phyloP scores from a whole-genome alignment of 2,888 invertebrate species.

The Herminia tarsipennalis region DNA sequence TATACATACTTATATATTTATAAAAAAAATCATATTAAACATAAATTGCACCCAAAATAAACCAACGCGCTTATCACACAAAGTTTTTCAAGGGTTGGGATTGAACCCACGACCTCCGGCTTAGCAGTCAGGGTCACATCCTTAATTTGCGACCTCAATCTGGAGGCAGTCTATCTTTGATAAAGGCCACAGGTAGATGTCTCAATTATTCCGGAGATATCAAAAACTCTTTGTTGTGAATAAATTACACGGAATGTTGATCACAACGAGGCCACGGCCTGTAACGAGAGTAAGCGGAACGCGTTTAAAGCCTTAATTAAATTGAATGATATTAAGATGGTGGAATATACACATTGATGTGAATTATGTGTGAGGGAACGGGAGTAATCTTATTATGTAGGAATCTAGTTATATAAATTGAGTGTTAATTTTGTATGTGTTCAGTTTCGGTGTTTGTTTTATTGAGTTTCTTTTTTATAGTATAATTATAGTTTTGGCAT shows the following conservation, averaged over 20 bases:
- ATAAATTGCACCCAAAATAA: too few species aligned
- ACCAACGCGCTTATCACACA: too few species aligned
- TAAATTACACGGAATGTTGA: slow-evolving; percentile 19
- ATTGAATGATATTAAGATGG: neutral
- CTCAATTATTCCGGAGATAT: slow-evolving; percentile 20
- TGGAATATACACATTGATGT: neutral
- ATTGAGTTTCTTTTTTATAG: too few species aligned
- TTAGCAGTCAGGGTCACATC: too few species aligned
- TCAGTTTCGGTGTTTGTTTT: too few species aligned
- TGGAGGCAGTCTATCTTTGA: too few species aligned
- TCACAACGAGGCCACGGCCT: neutral
- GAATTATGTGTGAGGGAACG: neutral
- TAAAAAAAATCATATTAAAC: too few species aligned
- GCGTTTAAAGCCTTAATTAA: neutral
- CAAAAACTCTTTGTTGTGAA: slow-evolving; percentile 25
- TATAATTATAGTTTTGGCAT: too few species aligned
- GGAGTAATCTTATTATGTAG: neutral
- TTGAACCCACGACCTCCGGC: too few species aligned
- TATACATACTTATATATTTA: too few species aligned
- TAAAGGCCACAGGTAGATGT: neutral
- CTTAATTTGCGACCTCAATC: too few species aligned
- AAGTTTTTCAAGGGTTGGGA: too few species aligned
- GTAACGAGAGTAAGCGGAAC: neutral
- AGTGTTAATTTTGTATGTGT: neutral
- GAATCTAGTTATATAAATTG: neutral